These are phyloP conservation scores for Apogon hyalosoma DNA, from an alignment of 2,797 vertebrate species.

Conservation along the genomic window DNA sequence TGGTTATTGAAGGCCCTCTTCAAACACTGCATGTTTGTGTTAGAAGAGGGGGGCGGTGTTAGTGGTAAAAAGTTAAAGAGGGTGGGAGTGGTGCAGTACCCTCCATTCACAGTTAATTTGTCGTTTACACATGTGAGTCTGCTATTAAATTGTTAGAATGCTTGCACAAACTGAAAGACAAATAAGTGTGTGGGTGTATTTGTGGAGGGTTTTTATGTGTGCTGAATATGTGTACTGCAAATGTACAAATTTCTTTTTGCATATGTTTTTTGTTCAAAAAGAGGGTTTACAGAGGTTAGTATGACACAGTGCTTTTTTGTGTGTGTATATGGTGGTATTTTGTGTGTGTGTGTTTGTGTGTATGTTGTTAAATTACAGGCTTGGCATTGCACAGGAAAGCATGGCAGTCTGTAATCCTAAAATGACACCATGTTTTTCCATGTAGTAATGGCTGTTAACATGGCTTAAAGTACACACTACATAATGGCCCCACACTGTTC, in stretches of 20 bases:
- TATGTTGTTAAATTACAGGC: conserved; percentile 78
- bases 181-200: conserved; percentile 17
- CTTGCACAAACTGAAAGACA: conserved; percentile 50
- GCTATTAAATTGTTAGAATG: conserved; percentile 52
- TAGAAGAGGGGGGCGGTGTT: conserved; percentile 15
- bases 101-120: conserved; percentile 59
- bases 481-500: conserved; percentile 65
- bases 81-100: conserved; percentile 26
- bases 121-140: conserved; percentile 48
- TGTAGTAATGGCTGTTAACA: conserved; percentile 84
- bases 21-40: conserved; percentile 42
- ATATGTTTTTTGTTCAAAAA: conserved; percentile 5
- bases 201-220: conserved; percentile 17
- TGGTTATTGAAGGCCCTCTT: conserved; percentile 15
- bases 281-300: conserved; percentile 6
- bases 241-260: conserved; percentile 9
- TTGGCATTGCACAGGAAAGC: conserved; percentile 70
- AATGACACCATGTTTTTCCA: conserved; percentile 82
- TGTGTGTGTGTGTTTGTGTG: conserved; percentile 33
- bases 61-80: conserved; percentile 42
- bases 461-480: conserved; percentile 73
- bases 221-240: conserved; percentile 1
- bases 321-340: conserved; percentile 36
- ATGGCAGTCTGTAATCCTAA: conserved; percentile 79
- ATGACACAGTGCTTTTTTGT: conserved; percentile 14